Evolutionary conservation across 2,888 invertebrate species (phyloP), one percentile per base, ranked within the genome.

Genomic region (Magallana nippona): DNA sequence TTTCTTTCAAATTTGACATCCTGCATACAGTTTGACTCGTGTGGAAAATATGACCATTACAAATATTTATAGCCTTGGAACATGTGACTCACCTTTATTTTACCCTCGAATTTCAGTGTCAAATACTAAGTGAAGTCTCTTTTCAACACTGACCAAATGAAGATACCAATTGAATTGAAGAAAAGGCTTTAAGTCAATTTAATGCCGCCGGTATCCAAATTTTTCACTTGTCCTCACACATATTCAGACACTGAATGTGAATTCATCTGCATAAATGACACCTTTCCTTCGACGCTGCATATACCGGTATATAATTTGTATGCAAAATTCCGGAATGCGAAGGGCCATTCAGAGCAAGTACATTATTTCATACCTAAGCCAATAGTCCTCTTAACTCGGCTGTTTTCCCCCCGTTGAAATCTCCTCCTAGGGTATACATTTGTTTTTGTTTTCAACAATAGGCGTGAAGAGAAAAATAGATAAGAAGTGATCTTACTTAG

Each of bases 401-500:
- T 32, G 71, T 71, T 71, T 71, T 71, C 8, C 27, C 44, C 22
- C 71, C 32, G 17, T 71, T 71, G 71, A 71, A 71, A 27, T 27
- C 71, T 27, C 32, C 71, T 71, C 71, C 71, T 71, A 2, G 5
- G 71, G 71, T 71, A 27, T 27, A 5, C 22, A 22, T 71, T 71
- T 71, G 71, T 71, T 71, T 71, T 71, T 71, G 71, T 71, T 71
- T 71, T 71, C 27, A 71, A 71, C 71, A 71, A 71, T 27, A 71
- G 71, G 71, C 32, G 71, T 71, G 71, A 71, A 32, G 32, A 22
- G 15, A 32, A 32, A 71, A 32, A 71, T 10, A 71, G 71, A 71
- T 71, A 71, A 71, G 71, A 71, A 15, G 11, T 27, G 71, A 71
- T 71, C 71, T 15, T 22, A 27, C 13, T 27, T 15, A 71, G 71